These are phyloP conservation scores for Sebastes elongatus DNA, from an alignment of 2,797 vertebrate species.

Conservation along the genomic window DNA sequence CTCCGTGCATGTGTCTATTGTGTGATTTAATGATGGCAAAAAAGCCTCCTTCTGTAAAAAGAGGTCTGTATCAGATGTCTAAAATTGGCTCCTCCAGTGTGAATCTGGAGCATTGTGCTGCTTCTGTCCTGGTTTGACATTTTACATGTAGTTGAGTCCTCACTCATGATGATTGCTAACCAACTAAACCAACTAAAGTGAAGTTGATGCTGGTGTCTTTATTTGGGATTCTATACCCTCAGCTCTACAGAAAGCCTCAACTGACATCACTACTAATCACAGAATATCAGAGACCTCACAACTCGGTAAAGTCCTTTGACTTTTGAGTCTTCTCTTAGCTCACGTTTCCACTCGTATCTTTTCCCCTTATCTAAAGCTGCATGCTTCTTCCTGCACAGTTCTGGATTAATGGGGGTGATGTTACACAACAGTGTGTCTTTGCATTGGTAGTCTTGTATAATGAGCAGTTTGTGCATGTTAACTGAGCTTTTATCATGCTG, in stretches of 20 bases:
- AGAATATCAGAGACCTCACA: neutral
- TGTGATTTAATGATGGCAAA: neutral
- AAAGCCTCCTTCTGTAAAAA: neutral
- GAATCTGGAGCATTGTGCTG: neutral
- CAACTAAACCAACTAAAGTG: neutral
- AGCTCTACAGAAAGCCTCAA: neutral
- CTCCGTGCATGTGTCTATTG: neutral
- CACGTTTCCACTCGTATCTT: neutral
- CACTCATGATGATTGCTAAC: neutral
- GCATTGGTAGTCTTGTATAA: neutral
- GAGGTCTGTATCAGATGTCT: neutral
- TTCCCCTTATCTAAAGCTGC: neutral
- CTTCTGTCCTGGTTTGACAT: neutral
- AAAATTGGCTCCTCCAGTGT: neutral
- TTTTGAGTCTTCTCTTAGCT: neutral
- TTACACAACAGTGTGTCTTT: neutral
- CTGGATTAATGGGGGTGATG: neutral
- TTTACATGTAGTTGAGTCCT: neutral
- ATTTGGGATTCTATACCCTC: neutral
- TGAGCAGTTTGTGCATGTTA: neutral
- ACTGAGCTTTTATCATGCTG: neutral
- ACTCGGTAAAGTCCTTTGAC: too few relatives aligned
- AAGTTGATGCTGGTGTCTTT: neutral
- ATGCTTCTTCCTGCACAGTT: neutral
- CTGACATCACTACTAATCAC: neutral